Percentiles rank a stretch among this genome's conserved stretches.
Evolutionary conservation across 1,140 invertebrate genomes (phyloP).

Genomic region (Schlechtendalia chinensis): DNA sequence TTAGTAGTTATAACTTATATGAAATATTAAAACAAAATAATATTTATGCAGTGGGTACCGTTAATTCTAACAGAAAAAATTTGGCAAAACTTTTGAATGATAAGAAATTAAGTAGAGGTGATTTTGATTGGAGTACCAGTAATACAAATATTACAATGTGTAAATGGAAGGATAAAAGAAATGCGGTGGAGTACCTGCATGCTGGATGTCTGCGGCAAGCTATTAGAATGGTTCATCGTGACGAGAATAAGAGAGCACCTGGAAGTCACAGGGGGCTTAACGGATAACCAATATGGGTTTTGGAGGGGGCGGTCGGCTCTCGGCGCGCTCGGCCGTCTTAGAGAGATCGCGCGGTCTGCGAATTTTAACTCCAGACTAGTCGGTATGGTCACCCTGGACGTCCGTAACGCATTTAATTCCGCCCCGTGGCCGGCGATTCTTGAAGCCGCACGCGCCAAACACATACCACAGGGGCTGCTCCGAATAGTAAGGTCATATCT

Average conservation of each 20-base stretch:
- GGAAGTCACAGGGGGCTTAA: not conserved
- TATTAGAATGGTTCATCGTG: not conserved
- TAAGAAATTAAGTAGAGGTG: not conserved
- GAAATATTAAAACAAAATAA: not conserved
- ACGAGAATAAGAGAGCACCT: not conserved
- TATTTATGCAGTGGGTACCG: not conserved
- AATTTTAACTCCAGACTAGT: no score
- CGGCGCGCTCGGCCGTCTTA: not conserved
- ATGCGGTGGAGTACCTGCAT: no score
- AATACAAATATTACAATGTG: not conserved
- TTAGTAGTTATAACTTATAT: no score
- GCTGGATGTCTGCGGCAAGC: slow-evolving; percentile 2
- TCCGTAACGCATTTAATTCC: no score
- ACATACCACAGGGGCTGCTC: no score
- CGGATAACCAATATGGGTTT: no score
- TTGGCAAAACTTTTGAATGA: not conserved
- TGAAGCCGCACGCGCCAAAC: no score
- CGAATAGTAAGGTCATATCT: no score
- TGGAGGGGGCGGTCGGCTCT: no score
- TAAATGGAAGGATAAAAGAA: slow-evolving; percentile 7
- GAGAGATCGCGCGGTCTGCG: no score
- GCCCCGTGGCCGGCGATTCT: no score
- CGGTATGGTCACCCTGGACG: no score
- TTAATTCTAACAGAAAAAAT: not conserved
- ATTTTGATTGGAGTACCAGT: not conserved